Conservation (phyloP, 2,888 invertebrate genomes). For the Buathra laborator region DNA sequence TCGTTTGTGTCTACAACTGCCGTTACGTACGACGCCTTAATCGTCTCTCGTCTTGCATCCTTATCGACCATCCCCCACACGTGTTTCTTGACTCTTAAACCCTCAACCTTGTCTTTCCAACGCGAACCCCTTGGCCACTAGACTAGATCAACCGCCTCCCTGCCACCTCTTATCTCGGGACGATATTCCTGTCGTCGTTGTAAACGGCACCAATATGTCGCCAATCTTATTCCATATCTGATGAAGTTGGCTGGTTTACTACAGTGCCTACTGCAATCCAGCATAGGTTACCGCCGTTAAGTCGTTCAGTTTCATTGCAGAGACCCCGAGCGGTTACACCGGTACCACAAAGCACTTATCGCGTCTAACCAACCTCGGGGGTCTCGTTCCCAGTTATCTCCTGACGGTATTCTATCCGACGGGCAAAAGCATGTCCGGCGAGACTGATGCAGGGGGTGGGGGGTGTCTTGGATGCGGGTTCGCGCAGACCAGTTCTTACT, state of each 20-base stretch:
- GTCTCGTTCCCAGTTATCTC: conserved; percentile 73
- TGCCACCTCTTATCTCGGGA: conserved; percentile 36
- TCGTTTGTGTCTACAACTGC: conserved; percentile 61
- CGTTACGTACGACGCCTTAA: conserved; percentile 23
- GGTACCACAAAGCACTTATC: conserved; percentile 71
- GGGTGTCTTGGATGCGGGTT: conserved; percentile 24
- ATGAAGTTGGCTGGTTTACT: not conserved
- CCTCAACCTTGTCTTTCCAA: not conserved
- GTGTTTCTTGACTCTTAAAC: not conserved
- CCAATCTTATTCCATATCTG: not conserved
- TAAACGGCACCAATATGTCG: conserved; percentile 21
- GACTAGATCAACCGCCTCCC: too few species aligned
- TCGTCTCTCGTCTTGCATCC: conserved; percentile 2
- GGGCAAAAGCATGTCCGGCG: conserved; percentile 73
- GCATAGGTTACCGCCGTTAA: not conserved
- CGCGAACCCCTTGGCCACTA: not conserved
- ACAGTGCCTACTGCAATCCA: not conserved
- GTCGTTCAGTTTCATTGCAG: conserved; percentile 32
- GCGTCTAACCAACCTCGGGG: conserved; percentile 70
- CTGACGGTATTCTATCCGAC: conserved; percentile 32
- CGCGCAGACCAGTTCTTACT: conserved; percentile 31
- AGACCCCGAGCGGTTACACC: conserved; percentile 11
- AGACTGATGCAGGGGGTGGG: conserved; percentile 51
- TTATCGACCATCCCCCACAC: not conserved
- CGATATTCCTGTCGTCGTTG: conserved; percentile 6